Percentiles rank a stretch among this genome's conserved stretches.
Evolutionary conservation across 2,797 vertebrate species (phyloP).

Genomic region (Pitangus sulphuratus): DNA sequence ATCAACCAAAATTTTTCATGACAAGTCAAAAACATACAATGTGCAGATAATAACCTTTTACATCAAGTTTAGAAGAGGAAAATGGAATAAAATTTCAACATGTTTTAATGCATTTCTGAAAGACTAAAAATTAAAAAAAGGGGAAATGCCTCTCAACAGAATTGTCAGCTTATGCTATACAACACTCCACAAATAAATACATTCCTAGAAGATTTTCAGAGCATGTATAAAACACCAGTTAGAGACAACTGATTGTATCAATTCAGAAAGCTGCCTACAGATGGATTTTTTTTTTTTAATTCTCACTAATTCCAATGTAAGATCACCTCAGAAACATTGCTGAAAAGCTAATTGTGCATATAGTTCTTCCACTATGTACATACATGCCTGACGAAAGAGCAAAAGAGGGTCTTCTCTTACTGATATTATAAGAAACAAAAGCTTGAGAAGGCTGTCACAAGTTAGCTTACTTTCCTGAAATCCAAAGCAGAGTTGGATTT

Average conservation of each 20-base stretch:
- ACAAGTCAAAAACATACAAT: neutral
- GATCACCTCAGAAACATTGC: neutral
- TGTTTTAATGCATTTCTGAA: neutral
- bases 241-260: neutral
- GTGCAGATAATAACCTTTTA: neutral
- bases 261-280: neutral
- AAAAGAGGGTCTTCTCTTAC: neutral
- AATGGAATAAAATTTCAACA: neutral
- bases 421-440: neutral
- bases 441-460: neutral
- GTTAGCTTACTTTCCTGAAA: slow-evolving; percentile 32
- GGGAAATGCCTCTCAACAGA: neutral
- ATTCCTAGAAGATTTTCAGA: slow-evolving; percentile 1
- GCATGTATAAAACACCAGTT: neutral
- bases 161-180: neutral
- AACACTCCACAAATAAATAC: neutral
- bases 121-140: neutral
- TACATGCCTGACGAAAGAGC: neutral
- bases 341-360: neutral
- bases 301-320: neutral
- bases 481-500: neutral
- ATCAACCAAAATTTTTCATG: neutral
- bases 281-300: neutral
- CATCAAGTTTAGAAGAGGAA: neutral
- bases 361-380: neutral